Conservation (phyloP, 2,113 vertebrate species). For the Seriola dumerili region DNA sequence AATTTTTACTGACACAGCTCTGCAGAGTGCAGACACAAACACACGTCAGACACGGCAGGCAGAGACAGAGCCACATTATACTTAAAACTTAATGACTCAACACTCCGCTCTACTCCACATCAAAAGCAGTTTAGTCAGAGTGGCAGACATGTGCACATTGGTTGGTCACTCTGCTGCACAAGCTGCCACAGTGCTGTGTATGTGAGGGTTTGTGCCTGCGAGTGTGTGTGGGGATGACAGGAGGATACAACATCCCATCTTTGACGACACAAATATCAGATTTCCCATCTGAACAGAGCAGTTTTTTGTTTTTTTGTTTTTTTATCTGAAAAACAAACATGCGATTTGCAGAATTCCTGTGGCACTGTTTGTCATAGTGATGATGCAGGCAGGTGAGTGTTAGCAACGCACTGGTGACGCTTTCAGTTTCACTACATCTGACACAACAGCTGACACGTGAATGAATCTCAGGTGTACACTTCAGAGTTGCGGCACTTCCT, state of each 20-base stretch:
- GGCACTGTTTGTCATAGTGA: background rate
- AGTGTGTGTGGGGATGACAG: background rate
- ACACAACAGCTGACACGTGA: background rate
- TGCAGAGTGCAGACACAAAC: conserved; percentile 61
- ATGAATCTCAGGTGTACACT: background rate
- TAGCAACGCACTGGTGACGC: background rate
- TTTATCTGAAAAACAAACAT: too few species aligned
- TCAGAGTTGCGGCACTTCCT: too few species aligned
- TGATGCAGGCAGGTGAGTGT: too few species aligned
- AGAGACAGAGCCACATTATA: conserved; percentile 18
- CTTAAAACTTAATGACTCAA: conserved; percentile 74
- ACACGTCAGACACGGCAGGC: conserved; percentile 53
- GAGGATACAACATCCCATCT: background rate
- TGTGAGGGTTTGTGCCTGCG: background rate
- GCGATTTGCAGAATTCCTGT: background rate
- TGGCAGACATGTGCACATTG: conserved; percentile 37
- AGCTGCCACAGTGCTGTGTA: conserved; percentile 4
- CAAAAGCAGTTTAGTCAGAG: conserved; percentile 50
- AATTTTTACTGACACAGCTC: conserved; percentile 65
- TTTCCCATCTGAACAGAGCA: background rate
- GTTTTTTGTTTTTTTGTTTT: too few species aligned
- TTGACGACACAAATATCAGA: background rate
- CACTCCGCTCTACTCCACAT: conserved; percentile 55
- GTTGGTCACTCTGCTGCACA: conserved; percentile 27
- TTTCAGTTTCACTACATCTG: background rate